Conservation (phyloP, 2,797 vertebrate genomes). For the Eptatretus atami region DNA sequence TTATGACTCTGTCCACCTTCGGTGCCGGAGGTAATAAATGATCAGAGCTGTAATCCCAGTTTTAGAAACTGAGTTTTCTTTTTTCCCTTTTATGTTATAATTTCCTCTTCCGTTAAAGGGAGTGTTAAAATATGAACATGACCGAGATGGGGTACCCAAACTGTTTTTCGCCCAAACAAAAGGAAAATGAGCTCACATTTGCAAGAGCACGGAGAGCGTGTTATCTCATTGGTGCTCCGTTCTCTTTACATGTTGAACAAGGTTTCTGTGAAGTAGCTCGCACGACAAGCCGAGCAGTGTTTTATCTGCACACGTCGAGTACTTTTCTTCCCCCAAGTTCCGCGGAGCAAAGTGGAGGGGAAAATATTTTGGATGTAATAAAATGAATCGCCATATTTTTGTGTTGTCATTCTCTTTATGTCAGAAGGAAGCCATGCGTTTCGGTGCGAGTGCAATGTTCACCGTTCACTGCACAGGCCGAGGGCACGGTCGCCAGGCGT, state of each 20-base stretch:
- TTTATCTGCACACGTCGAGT: neutral
- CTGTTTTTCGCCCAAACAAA: too few relatives aligned
- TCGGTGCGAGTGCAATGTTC: neutral
- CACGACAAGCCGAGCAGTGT: conserved; percentile 3
- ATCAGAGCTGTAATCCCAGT: too few relatives aligned
- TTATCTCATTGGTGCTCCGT: too few relatives aligned
- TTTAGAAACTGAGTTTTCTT: too few relatives aligned
- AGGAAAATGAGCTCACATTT: too few relatives aligned
- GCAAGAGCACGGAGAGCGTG: too few relatives aligned
- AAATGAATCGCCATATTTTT: neutral
- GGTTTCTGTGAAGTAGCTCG: neutral
- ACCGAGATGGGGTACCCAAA: too few relatives aligned
- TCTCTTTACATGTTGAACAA: neutral
- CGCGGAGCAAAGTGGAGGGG: neutral
- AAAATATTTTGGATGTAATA: neutral
- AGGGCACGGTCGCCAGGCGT: conserved; percentile 1
- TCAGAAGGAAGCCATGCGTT: neutral
- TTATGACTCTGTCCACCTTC: too few relatives aligned
- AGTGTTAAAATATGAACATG: too few relatives aligned
- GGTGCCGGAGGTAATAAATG: too few relatives aligned
- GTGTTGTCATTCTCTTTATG: neutral
- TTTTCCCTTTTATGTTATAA: too few relatives aligned
- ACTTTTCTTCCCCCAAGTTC: neutral
- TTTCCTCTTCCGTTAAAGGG: too few relatives aligned
- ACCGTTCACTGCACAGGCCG: neutral